Evolutionary conservation across 2,113 vertebrate genomes (phyloP), one percentile per base, ranked within the genome.

Genomic region (Lepus timidus): DNA sequence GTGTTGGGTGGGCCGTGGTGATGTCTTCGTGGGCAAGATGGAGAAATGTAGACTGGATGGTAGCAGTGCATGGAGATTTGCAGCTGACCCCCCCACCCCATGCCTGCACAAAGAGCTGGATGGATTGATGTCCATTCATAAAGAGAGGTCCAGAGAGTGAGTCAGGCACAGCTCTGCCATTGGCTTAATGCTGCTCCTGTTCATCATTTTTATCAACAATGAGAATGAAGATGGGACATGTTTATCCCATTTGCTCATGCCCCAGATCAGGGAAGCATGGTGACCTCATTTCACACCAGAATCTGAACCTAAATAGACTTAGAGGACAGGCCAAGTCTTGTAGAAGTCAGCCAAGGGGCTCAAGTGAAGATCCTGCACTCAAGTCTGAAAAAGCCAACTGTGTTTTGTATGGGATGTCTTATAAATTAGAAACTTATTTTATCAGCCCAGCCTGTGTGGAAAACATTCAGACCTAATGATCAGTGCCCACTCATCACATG

Each of bases 221-320:
- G 75, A 70, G 90, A 94, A 87, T 88, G 85, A 92, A 94, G 90
- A 64, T 16, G 14, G 91, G 95, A 87, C 90, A 87, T 61, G 62
- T 94, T 93, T 95, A 85, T 95, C 95, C 89, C 84, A 90, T 94
- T 96, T 68, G 62, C 87, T 96, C 44, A 27, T 90, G 97, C 95
- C 96, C 95, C 92, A 95, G 92, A 97, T 96, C 96, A 76, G 29
- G 76, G 84, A 93, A 95, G 67, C 95, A 91, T 33, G 68, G 90
- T 96, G 96, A 97, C 95, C 96, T 96, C 76, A 44, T 96, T 97
- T 96, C 93, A 91, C 83, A 89, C 93, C 44, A 79, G 95, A 93
- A 65, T 87, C 83, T 49, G 92, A 94, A 58, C 87, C 86, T 52
- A 84, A 87, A 84, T 19, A 62, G 85, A 68, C 49, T 76, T 81